Evolutionary conservation across 2,888 invertebrate species (phyloP), one percentile per base, ranked within the genome.

Genomic region (Cantharis rustica): DNA sequence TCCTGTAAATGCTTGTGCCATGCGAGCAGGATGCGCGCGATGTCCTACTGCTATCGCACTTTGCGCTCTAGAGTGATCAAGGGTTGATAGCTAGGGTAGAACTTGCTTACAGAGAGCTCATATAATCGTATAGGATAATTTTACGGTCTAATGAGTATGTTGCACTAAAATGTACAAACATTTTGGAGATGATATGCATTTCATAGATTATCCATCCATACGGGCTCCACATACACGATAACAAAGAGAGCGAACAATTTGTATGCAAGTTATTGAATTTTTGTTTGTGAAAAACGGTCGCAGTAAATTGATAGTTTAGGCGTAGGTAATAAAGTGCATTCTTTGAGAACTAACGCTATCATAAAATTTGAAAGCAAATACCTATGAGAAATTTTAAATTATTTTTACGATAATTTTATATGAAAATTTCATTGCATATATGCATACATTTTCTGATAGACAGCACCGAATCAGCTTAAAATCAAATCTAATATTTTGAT

Each of bases 21-120:
- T 84, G 84, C 85, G 83, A 84, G 78, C 79, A 81, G 82, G 84
- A 83, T 84, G 84, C 84, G 85, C 85, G 85, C 85, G 84, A 81
- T 80, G 68, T 78, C 73, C 75, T 80, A 78, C 83, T 80, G 80
- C 73, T 74, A 64, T 73, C 80, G 79, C 75, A 69, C 63, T 75
- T 69, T 77, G 82, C 82, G 84, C 81, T 83, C 82, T 81, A 80
- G 82, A 80, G 77, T 77, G 77, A 83, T 84, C 83, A 83, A 84
- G 83, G 84, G 83, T 82, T 83, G 84, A 77, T 77, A 75, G 73
- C 77, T 75, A 68, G 77, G 77, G 77, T 75, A 72, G 68, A 75
- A 75, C 69, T 77, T 77, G 75, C 72, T 77, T 77, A 75, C 77
- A 77, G 77, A 69, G 75, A 75, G 70, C 75, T 77, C 72, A 75